Evolutionary conservation across 2,113 vertebrate species (phyloP).

Genomic region (Seriola aureovittata): DNA sequence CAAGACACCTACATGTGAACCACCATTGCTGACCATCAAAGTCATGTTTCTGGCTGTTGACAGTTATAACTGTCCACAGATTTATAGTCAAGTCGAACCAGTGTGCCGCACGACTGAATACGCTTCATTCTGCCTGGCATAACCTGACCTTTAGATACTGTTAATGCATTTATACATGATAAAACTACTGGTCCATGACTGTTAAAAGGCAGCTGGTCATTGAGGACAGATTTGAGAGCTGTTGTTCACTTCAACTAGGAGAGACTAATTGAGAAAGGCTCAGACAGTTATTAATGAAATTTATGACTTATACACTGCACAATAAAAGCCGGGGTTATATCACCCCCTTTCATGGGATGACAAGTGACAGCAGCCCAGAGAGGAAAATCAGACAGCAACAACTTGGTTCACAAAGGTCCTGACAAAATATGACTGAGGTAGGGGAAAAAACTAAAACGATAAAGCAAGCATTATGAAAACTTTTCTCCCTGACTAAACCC

Average conservation of each 20-base stretch:
- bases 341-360: background rate
- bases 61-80: slow-evolving; percentile 42
- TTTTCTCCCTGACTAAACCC: background rate
- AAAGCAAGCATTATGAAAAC: background rate
- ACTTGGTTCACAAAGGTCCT: background rate
- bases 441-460: background rate
- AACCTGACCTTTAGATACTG: slow-evolving; percentile 62
- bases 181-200: slow-evolving; percentile 60
- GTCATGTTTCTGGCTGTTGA: slow-evolving; percentile 55
- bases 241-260: slow-evolving; percentile 17
- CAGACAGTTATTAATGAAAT: slow-evolving; percentile 20
- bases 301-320: background rate
- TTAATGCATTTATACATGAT: slow-evolving; percentile 61
- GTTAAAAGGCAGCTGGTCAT: slow-evolving; percentile 38
- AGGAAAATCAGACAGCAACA: background rate
- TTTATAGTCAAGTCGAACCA: slow-evolving; percentile 57
- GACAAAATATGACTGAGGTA: background rate
- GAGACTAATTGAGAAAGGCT: slow-evolving; percentile 46
- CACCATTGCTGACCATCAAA: slow-evolving; percentile 14
- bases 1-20: slow-evolving; percentile 28
- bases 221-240: slow-evolving; percentile 45
- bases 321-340: slow-evolving; percentile 2
- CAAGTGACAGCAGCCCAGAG: background rate
- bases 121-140: slow-evolving; percentile 51
- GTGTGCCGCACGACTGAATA: slow-evolving; percentile 45